phyloP scores from a whole-genome alignment of 2,797 vertebrate genomes.

The Linurgus olivaceus region DNA sequence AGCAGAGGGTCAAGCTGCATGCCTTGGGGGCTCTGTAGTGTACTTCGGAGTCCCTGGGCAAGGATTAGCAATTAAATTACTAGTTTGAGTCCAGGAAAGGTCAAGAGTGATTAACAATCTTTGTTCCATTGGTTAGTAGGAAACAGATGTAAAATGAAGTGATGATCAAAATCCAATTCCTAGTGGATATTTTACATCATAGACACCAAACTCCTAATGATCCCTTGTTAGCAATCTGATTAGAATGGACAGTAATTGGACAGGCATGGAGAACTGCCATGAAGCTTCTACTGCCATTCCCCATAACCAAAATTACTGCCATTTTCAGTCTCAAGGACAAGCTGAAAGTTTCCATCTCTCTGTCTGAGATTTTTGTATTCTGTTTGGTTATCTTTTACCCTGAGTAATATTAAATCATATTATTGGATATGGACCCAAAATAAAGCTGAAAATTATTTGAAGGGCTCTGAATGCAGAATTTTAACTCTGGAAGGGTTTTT shows the following conservation, averaged over 20 bases:
- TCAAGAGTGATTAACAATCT: constrained; percentile 39
- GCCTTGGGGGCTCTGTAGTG: background rate
- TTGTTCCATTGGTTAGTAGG: constrained; percentile 10
- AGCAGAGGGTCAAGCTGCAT: background rate
- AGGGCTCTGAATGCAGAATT: background rate
- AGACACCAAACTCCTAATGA: constrained; percentile 17
- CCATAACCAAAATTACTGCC: background rate
- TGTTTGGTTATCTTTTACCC: background rate
- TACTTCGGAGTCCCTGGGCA: background rate
- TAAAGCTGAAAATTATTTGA: background rate
- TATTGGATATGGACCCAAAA: background rate
- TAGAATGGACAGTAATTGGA: constrained; percentile 20
- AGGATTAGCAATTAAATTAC: constrained; percentile 32
- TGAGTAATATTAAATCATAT: background rate
- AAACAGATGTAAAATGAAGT: constrained; percentile 52
- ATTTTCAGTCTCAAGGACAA: background rate
- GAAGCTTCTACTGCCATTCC: background rate
- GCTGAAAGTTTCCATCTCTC: background rate
- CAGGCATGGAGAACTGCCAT: background rate
- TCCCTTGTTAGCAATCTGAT: constrained; percentile 26
- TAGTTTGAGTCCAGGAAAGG: constrained; percentile 13
- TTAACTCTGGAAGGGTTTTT: background rate
- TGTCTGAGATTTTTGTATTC: background rate
- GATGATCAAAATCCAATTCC: constrained; percentile 49
- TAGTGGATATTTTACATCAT: constrained; percentile 29